Base-by-base conservation (phyloP, 2,888 invertebrate genomes). In the Pollenia amentaria region DNA sequence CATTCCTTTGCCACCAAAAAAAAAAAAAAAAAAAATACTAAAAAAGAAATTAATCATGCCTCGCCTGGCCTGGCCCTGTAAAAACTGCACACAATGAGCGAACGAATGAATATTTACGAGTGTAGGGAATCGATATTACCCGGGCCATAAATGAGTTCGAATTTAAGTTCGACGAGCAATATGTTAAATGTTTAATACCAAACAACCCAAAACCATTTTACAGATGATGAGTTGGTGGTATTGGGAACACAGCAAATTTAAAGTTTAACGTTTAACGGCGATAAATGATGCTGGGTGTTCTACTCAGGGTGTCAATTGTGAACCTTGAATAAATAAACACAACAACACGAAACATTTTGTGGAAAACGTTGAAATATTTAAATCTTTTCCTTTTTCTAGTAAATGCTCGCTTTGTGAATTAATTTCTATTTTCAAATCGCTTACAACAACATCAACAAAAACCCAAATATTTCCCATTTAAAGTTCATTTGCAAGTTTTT, bases 251-350 rank as follows among this genome's bases (percentile, higher is more conserved):
- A 38, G 55, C 18, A 67, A 75, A 53, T 53, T 57, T 72, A 55
- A 76, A 78, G 78, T 84, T 78, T 77, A 78, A 57, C 73, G 78
- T 84, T 78, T 77, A 78, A 57, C 73, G 44, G 14, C 42, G 55
- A 44, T 72, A 75, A 76, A 69, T 73, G 73, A 75, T 82, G 77
- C 83, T 84, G 84, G 84, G 84, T 84, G 84, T 84, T 84, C 78
- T 48, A 12, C 64, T 82, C 77, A 21, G 82, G 82, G 85, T 86
- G 87, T 87, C 87, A 87, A 84, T 87, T 84, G 76, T 87, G 84
- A 84, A 87, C 87, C 84, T 87, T 84, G 84, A 87, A 80, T 80
- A 87, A 87, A 87, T 84, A 84, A 87, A 87, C 80, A 51, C 65
- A 77, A 42, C 48, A 77, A 72, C 29, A 69, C 46, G 38, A 73